These are phyloP conservation scores for Chelmon rostratus DNA, from an alignment of 2,797 vertebrate species.

Conservation along the genomic window DNA sequence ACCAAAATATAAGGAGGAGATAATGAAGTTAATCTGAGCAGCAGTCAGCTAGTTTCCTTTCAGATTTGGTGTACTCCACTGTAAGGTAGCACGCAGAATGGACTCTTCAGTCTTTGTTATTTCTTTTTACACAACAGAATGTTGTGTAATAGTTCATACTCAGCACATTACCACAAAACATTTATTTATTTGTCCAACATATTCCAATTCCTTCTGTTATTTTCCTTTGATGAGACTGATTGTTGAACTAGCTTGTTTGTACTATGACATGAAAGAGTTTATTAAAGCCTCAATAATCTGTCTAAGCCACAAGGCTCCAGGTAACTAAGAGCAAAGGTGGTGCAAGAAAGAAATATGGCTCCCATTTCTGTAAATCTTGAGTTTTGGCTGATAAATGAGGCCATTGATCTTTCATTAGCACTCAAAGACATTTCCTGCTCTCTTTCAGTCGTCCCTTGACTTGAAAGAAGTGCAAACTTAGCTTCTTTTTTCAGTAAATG, in stretches of 20 bases:
- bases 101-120: no score
- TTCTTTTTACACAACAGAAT: background rate
- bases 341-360: background rate
- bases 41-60: background rate
- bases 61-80: background rate
- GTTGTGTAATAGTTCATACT: background rate
- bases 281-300: background rate
- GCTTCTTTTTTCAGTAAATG: conserved; percentile 20
- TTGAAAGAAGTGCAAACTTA: conserved; percentile 30
- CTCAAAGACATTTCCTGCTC: conserved; percentile 10
- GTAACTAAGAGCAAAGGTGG: background rate
- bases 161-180: background rate
- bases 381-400: background rate
- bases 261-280: background rate
- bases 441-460: conserved; percentile 7
- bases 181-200: background rate
- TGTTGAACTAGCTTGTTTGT: background rate
- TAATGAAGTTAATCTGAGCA: conserved; percentile 6
- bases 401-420: conserved; percentile 8
- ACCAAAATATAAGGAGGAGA: conserved; percentile 3
- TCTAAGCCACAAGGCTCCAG: background rate
- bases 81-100: background rate
- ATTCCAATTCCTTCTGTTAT: background rate
- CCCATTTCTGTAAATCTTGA: background rate
- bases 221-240: background rate